These are phyloP conservation scores for Lanius ludovicianus DNA, from an alignment of 2,113 vertebrate species.

Conservation along the genomic window DNA sequence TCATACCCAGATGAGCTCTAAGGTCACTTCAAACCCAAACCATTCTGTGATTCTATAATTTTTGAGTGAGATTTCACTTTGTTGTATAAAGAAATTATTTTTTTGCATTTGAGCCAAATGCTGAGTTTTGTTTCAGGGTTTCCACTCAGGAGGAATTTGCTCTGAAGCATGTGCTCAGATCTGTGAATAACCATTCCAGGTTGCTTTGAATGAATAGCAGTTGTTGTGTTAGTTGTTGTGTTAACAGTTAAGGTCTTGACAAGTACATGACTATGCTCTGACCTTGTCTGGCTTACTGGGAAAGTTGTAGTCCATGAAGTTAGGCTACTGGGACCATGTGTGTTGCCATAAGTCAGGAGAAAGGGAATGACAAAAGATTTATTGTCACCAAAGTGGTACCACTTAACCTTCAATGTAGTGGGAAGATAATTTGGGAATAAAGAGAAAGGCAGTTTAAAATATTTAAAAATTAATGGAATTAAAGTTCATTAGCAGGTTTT, in stretches of 20 bases:
- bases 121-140: background rate
- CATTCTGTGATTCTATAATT: background rate
- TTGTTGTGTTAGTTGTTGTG: background rate
- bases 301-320: background rate
- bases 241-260: background rate
- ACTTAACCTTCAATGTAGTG: background rate
- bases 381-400: background rate
- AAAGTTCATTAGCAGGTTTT: background rate
- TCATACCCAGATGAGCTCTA: background rate
- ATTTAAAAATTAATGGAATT: background rate
- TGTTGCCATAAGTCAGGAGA: rapidly evolving
- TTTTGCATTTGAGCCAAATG: background rate
- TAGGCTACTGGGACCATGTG: background rate
- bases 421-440: background rate
- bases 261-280: background rate
- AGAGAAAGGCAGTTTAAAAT: background rate
- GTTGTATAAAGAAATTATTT: background rate
- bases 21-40: background rate
- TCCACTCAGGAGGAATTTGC: background rate
- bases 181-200: background rate
- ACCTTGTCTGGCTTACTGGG: background rate
- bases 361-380: background rate
- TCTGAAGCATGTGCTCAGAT: background rate
- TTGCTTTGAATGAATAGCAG: background rate
- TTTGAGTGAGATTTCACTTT: background rate